Base-by-base conservation (phyloP, 2,113 vertebrate species). In the Lamprotornis superbus region DNA sequence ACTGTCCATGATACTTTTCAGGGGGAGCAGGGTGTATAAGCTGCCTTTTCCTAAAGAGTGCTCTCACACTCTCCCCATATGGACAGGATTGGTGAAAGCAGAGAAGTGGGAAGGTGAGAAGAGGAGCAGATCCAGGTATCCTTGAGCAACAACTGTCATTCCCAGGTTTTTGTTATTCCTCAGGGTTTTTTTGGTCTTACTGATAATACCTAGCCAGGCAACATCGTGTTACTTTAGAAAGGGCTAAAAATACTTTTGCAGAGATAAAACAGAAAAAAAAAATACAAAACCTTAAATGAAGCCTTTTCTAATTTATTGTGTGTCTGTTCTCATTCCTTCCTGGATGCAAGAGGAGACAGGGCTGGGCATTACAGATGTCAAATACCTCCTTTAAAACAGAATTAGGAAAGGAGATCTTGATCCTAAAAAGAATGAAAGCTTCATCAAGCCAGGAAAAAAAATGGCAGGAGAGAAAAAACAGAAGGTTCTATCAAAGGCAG, bases 401-500 rank as follows among this genome's bases (percentile, higher is more conserved):
- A 80, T 64, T 15, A 80, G 64, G 59, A 57, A 80, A 56, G 50
- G 37, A 94, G 53, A 68, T 42, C 70, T 87, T 85, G 68, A 90
- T 55, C 31, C 57, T 61, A 63, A 77, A 87, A 78, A 64, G 75
- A 78, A 73, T 4, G 9, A 85, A 91, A 83, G 68, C 68, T 78
- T 76, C 68, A 91, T 70, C 15, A 75, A 84, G 75, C 74, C 90
- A 95, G 94, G 77, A 30, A 67, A 95, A 74, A 92, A 85, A 70
- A 95, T 24, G 76, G 53, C 81, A 91, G 57, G 30, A 91, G 73
- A 92, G 37, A 83, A 35, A 79, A 82, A 90, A 52, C 57, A 69
- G 80, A 83, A 88, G 89, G 82, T 24, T 70, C 68, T 55, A 42
- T 74, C 90, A 77, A 65, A 89, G 87, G 69, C 59, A 83, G 82